phyloP scores from a whole-genome alignment of 2,113 vertebrate species.

The Pluvianellus socialis region DNA sequence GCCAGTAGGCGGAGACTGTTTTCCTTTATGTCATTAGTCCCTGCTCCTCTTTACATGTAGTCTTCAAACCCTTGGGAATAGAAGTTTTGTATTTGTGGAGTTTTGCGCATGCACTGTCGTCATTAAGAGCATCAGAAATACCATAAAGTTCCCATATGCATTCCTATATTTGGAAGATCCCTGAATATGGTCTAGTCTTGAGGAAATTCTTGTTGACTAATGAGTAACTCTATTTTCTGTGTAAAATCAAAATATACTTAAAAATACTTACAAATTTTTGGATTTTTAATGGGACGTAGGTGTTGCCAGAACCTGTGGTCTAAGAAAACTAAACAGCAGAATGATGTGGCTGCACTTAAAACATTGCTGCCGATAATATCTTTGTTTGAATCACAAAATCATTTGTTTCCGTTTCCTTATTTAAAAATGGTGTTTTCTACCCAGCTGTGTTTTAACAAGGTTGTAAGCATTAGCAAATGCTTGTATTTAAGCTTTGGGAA shows the following conservation, averaged over 20 bases:
- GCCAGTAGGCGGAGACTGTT: not conserved
- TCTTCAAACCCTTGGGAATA: not conserved
- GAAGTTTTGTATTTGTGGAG: not conserved
- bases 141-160: not conserved
- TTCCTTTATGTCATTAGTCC: not conserved
- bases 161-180: not conserved
- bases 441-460: not conserved
- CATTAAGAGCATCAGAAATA: not conserved
- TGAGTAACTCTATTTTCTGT: not conserved
- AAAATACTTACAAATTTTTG: rapidly evolving
- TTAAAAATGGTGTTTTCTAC: constrained; percentile 1
- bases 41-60: not conserved
- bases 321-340: not conserved
- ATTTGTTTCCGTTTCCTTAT: not conserved
- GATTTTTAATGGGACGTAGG: not conserved
- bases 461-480: not conserved
- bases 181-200: not conserved
- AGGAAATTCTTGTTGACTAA: not conserved
- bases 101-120: not conserved
- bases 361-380: not conserved
- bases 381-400: not conserved
- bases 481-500: constrained; percentile 13
- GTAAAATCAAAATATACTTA: not conserved
- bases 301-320: not conserved
- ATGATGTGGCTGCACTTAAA: not conserved